Base-by-base conservation (phyloP, 2,888 invertebrate species). In the Sinhomidia bicolor region DNA sequence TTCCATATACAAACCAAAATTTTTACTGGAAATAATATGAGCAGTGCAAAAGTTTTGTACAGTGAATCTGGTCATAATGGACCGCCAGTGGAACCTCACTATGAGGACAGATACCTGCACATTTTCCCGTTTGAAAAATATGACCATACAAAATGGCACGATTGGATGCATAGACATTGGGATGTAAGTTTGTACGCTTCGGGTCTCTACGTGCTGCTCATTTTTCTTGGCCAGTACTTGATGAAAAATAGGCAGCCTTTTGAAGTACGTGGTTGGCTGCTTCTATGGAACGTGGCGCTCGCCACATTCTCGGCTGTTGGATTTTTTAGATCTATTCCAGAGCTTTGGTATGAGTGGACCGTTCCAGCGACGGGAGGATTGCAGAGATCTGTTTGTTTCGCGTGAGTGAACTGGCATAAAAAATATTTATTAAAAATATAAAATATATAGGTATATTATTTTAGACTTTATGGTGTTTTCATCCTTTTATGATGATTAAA, bases 261-360 rank as follows among this genome's bases (percentile, higher is more conserved):
- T 94, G 97, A 98, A 93, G 95, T 99, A 80, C 95, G 98, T 91
- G 96, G 97, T 29, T 96, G 97, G 29, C 95, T 99, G 85, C 96
- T 97, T 92, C 93, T 97, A 91, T 99, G 99, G 99, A 99, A 99
- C 94, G 96, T 97, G 88, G 94, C 96, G 88, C 94, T 99, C 93
- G 99, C 99, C 23, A 95, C 97, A 90, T 99, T 99, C 95, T 99
- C 98, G 94, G 97, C 98, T 93, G 96, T 97, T 95, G 99, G 98
- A 91, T 97, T 97, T 71, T 96, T 96, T 91, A 95, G 99, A 93
- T 99, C 99, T 90, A 96, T 98, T 62, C 99, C 99, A 0, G 99
- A 99, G 94, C 95, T 99, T 93, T 94, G 97, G 87, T 97, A 98
- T 93, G 97, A 91, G 79, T 91, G 91, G 91, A 91, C 91, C n/a